Percentiles rank a stretch among this genome's conserved stretches.
Evolutionary conservation across 2,797 vertebrate species (phyloP).

Genomic region (Leucoraja ocellata): DNA sequence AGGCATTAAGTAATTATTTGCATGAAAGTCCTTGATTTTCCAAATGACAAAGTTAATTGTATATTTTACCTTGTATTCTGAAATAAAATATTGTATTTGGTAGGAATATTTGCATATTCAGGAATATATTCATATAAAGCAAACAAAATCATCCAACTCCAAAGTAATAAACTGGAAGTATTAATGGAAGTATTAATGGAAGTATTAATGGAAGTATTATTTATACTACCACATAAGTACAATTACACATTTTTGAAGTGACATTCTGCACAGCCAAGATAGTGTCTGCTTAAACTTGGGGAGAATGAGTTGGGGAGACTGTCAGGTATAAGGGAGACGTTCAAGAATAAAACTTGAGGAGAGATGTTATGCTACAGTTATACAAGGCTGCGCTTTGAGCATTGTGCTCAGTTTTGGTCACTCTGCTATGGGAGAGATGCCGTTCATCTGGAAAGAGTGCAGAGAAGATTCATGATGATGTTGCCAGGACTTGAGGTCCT

Average conservation of each 20-base stretch:
- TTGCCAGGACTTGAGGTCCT: too few species aligned
- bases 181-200: too few species aligned
- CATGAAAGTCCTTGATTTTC: not conserved
- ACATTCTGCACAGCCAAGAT: too few species aligned
- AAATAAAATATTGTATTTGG: conserved; percentile 5
- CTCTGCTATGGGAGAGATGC: too few species aligned
- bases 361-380: too few species aligned
- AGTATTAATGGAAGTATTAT: not conserved
- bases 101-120: not conserved
- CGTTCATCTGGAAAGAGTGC: too few species aligned
- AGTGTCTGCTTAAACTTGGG: not conserved
- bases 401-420: too few species aligned
- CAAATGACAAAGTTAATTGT: not conserved
- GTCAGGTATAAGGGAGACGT: too few species aligned
- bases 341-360: too few species aligned
- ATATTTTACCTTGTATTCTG: not conserved
- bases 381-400: too few species aligned
- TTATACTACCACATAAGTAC: not conserved
- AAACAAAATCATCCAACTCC: not conserved
- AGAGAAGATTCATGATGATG: too few species aligned
- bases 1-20: not conserved
- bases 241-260: not conserved
- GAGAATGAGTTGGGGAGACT: not conserved
- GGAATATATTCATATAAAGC: not conserved
- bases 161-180: not conserved